phyloP scores from a whole-genome alignment of 1,140 invertebrate genomes.

The Artemia franciscana region DNA sequence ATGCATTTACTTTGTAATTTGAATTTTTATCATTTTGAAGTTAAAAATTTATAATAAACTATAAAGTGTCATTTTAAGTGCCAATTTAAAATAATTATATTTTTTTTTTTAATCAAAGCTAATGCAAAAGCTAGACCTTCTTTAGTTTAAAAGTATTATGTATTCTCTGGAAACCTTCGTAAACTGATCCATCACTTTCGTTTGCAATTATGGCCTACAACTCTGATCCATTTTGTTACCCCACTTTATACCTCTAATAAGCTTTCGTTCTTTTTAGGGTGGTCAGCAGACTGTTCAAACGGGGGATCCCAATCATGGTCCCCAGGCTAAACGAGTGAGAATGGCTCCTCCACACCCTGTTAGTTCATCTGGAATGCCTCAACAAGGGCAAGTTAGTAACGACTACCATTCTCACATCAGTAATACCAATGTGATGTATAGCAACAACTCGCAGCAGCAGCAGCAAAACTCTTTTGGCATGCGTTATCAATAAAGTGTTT shows the following conservation, averaged over 20 bases:
- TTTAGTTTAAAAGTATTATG: background rate
- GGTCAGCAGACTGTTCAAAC: constrained; percentile 39
- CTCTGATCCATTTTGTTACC: background rate
- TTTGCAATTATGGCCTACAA: background rate
- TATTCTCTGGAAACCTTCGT: background rate
- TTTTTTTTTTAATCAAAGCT: no score
- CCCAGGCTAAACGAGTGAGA: constrained; percentile 33
- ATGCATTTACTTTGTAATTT: no score
- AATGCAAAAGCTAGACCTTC: no score
- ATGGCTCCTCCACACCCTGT: constrained; percentile 26
- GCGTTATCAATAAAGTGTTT: background rate
- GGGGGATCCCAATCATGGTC: constrained; percentile 23
- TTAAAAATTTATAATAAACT: no score
- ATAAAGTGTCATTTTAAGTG: no score
- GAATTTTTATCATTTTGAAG: no score
- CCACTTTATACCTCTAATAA: constrained; percentile 18
- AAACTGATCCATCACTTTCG: background rate
- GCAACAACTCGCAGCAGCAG: background rate
- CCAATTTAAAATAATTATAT: no score
- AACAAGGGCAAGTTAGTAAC: background rate
- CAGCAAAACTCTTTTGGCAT: background rate
- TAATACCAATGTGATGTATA: background rate
- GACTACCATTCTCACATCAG: background rate
- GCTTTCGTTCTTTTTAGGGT: constrained; percentile 15
- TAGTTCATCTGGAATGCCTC: constrained; percentile 2